These are phyloP conservation scores for Cuculus canorus DNA, from an alignment of 2,797 vertebrate species.

Conservation along the genomic window DNA sequence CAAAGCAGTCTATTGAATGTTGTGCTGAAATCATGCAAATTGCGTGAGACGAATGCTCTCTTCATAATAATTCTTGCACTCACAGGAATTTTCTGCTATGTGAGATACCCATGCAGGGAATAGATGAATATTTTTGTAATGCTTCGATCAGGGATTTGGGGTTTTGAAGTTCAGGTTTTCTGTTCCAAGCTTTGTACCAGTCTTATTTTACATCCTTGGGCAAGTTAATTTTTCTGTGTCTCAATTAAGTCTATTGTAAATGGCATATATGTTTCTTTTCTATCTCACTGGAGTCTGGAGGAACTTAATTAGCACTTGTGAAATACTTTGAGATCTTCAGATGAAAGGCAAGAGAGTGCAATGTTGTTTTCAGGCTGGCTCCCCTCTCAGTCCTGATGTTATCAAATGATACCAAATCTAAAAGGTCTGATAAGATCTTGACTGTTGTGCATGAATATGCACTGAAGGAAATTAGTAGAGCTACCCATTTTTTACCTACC, in stretches of 20 bases:
- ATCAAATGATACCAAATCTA: not conserved
- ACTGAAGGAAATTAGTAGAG: not conserved
- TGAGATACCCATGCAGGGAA: not conserved
- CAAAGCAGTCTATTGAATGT: not conserved
- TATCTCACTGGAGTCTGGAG: not conserved
- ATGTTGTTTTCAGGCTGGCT: not conserved
- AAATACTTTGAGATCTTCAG: not conserved
- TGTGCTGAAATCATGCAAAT: not conserved
- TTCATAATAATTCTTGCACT: accelerated
- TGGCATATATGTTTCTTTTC: not conserved
- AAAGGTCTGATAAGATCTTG: not conserved
- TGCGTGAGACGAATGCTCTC: not conserved
- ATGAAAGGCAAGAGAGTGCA: not conserved
- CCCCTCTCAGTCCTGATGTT: accelerated
- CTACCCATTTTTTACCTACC: not conserved
- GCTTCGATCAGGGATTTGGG: not conserved
- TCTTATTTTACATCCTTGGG: not conserved
- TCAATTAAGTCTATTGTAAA: not conserved
- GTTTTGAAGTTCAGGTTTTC: not conserved
- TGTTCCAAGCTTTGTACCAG: not conserved
- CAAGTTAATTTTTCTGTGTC: not conserved
- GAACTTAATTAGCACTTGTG: not conserved
- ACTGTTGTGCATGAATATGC: not conserved
- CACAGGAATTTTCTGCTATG: accelerated
- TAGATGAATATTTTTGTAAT: not conserved